Base-by-base conservation (phyloP, 2,888 invertebrate species). In the Malthinus seriepunctatus region DNA sequence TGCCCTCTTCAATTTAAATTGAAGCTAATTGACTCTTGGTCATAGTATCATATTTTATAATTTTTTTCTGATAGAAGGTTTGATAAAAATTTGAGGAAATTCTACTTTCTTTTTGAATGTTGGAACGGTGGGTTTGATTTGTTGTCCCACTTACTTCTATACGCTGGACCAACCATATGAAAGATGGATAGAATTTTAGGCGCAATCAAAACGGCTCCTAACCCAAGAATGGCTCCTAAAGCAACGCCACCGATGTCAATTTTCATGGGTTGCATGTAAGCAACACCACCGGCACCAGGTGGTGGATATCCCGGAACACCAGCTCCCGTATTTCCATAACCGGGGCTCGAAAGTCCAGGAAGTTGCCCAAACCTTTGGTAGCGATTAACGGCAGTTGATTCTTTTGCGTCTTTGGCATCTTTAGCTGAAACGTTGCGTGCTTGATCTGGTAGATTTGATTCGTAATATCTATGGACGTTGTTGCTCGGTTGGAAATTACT, bases 181-280 rank as follows among this genome's bases (percentile, higher is more conserved):
- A 93, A 83, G 0, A 89, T 83, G 60, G 88, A 85, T 2, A 92
- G 83, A 37, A 93, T 76, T 77, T 93, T 93, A 0, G 93, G 93
- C 46, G 92, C 82, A 2, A 93, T 85, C 11, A 93, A 80, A 56
- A 93, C 86, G 1, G 91, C 90, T 9, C 92, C 92, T 48, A 93
- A 86, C 0, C 93, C 93, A 44, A 93, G 82, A 1, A 92, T 82
- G 1, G 91, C 90, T 0, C 93, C 93, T 15, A 93, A 79, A 6
- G 92, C 84, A 7, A 93, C 86, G 0, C 92, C 93, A 5, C 92
- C 93, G 0, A 93, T 80, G 70, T 93, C 93, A 50, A 93, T 85
- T 79, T 91, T 92, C 59, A 90, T 81, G 0, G 91, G 90, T 1
- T 86, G 86, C 67, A 90, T 89, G 9, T 75, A 73, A 0, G 89